Evolutionary conservation across 2,113 vertebrate species (phyloP), one percentile per base, ranked within the genome.

Genomic region (Sapayoa aenigma): DNA sequence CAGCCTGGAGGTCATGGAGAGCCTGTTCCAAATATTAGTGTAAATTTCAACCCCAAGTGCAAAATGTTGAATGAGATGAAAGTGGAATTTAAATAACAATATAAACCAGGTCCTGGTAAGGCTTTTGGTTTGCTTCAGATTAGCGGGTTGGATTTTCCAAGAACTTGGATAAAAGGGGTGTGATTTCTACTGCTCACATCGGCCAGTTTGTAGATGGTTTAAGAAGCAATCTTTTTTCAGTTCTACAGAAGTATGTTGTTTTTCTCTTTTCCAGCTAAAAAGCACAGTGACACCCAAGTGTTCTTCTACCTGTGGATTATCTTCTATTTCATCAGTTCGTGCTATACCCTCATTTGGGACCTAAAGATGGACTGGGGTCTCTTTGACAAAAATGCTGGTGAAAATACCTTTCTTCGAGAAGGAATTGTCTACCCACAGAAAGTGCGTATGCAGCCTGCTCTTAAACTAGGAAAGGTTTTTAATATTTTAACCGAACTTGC

Each of bases 311-410:
- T 99, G 98, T 99, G 99, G 98, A 98, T 99, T 52, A 94, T 99
- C 81, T 99, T 98, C 97, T 99, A 97, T 75, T 97, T 98, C 84
- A 97, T 99, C 98, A 99, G 99, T 97, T 99, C 99, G 44, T 98
- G 98, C 84, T 99, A 99, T 93, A 99, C 99, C 7, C 99, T 99
- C 62, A 99, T 99, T 97, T 99, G 99, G 99, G 99, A 99, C 95
- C 98, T 99, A 94, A 99, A 99, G 95, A 99, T 99, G 99, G 99
- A 99, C 97, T 99, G 99, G 99, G 99, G 99, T 72, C 98, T 99
- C 96, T 99, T 99, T 93, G 99, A 99, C 97, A 98, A 98, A 46
- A 99, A 99, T 41, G 99, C 99, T 24, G 99, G 99, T 90, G 99
- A 99, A 97, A 99, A 99, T 94, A 99, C 98, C 88, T 99, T 99